These are phyloP conservation scores for Gymnosoma rotundatum DNA, from an alignment of 2,888 invertebrate genomes.

Conservation along the genomic window DNA sequence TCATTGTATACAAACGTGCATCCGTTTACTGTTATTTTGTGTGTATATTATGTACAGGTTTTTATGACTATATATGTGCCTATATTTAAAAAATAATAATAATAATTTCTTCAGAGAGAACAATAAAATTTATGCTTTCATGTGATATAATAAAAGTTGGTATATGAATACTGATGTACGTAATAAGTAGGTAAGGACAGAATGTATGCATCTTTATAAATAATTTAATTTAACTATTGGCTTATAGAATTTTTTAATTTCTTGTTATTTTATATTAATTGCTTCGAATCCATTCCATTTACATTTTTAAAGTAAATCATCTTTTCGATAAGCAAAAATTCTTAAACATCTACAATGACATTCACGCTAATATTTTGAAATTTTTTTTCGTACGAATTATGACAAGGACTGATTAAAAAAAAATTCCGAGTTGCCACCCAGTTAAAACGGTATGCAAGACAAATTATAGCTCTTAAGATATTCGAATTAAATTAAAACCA, in stretches of 20 bases:
- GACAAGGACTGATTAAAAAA: too few relatives aligned
- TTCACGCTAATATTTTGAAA: too few relatives aligned
- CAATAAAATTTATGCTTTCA: neutral
- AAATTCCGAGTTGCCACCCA: too few relatives aligned
- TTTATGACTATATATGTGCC: constrained; percentile 42
- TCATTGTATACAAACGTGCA: constrained; percentile 49
- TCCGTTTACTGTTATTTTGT: constrained; percentile 44
- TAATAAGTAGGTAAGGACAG: neutral
- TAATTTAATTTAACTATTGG: constrained; percentile 18
- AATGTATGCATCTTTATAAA: neutral
- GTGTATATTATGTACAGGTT: constrained; percentile 45
- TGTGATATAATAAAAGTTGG: constrained; percentile 28
- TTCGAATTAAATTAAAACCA: too few relatives aligned
- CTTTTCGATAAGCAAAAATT: too few relatives aligned
- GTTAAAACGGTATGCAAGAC: too few relatives aligned
- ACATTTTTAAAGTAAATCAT: too few relatives aligned
- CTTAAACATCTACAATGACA: too few relatives aligned
- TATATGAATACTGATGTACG: constrained; percentile 6
- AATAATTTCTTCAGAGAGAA: neutral
- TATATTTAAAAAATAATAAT: neutral
- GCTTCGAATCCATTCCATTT: too few relatives aligned
- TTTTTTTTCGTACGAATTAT: too few relatives aligned
- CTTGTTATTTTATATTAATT: too few relatives aligned
- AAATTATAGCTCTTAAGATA: too few relatives aligned
- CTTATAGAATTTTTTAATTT: neutral